Percentiles rank a stretch among this genome's conserved stretches.
Conservation (phyloP, 2,888 invertebrate species). For the Salpingus planirostris region DNA sequence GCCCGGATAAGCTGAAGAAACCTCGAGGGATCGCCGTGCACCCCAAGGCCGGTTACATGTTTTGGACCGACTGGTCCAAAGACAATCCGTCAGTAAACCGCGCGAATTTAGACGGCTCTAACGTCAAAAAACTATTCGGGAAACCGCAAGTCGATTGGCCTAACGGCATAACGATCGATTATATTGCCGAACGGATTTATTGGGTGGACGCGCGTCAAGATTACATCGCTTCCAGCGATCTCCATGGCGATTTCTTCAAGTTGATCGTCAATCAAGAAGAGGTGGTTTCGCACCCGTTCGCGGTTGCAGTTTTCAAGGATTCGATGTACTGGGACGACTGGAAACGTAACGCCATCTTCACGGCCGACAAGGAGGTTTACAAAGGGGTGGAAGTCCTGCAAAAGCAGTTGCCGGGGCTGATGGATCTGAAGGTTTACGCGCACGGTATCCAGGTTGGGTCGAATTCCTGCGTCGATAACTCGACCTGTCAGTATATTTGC, state of each 20-base stretch:
- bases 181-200: conserved; percentile 70
- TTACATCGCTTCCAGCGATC: conserved; percentile 60
- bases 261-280: conserved; percentile 53
- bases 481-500: conserved; percentile 66
- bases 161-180: conserved; percentile 78
- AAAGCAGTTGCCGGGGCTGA: conserved; percentile 57
- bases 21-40: conserved; percentile 61
- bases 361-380: conserved; percentile 69
- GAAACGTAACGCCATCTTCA: conserved; percentile 69
- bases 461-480: conserved; percentile 54
- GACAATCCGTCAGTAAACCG: conserved; percentile 69
- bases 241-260: conserved; percentile 44
- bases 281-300: conserved; percentile 73
- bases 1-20: conserved; percentile 47
- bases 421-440: conserved; percentile 77
- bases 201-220: conserved; percentile 82
- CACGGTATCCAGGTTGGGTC: conserved; percentile 66
- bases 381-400: conserved; percentile 35
- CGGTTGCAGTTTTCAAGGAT: conserved; percentile 77
- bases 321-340: conserved; percentile 87
- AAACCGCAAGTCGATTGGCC: conserved; percentile 71
- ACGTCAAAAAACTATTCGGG: conserved; percentile 56
- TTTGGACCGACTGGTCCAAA: conserved; percentile 84
- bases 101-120: conserved; percentile 71
- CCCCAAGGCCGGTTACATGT: conserved; percentile 69